Conservation (phyloP, 30 jellyfish, hydroid and myxozoan genomes). For the Rhopilema esculentum region DNA sequence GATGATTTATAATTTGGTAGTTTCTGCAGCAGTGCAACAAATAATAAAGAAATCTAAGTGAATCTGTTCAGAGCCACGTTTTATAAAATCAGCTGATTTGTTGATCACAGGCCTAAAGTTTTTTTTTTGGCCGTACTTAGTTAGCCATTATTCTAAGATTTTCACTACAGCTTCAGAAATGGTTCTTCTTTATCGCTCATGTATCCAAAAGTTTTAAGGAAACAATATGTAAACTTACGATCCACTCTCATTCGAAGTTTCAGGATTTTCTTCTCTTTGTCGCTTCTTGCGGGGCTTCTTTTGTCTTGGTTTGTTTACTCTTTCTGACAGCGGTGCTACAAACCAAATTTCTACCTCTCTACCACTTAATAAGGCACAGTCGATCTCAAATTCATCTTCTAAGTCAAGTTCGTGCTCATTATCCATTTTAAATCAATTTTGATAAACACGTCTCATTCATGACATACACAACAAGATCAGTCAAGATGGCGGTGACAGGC, state of each 20-base stretch:
- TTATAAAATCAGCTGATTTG: background rate
- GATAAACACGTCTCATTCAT: background rate
- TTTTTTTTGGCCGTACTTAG: background rate
- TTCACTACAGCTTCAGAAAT: background rate
- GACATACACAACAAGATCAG: background rate
- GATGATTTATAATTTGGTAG: background rate
- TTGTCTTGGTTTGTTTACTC: background rate
- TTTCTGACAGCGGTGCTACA: background rate
- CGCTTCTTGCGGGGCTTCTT: background rate
- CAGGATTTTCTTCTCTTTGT: background rate
- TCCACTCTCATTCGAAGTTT: background rate
- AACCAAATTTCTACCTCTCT: background rate
- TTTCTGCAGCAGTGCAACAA: background rate
- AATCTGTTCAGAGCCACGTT: background rate
- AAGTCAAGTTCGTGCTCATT: background rate
- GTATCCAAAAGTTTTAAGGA: background rate
- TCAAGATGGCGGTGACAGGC: background rate
- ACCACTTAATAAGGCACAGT: background rate
- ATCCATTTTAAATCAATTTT: background rate
- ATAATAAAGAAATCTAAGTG: too few species aligned
- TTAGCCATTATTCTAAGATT: background rate
- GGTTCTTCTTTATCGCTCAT: background rate
- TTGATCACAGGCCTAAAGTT: background rate
- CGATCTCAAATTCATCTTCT: constrained; percentile 13
- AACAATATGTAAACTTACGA: background rate